Conservation (phyloP, 2,888 invertebrate genomes). For the Eurytoma adleriae region DNA sequence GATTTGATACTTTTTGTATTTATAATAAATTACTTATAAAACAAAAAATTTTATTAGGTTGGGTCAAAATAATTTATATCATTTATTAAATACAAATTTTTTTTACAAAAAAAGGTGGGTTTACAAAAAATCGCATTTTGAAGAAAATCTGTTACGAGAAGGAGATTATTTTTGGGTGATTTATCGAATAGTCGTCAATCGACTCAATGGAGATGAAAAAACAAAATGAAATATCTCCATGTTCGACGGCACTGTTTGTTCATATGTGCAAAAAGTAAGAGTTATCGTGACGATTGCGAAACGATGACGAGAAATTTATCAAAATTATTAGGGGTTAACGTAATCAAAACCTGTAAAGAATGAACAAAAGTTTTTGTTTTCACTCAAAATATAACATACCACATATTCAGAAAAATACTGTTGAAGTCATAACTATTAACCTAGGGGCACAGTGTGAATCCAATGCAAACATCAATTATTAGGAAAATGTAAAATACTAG, state of each 20-base stretch:
- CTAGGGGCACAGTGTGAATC: constrained; percentile 28
- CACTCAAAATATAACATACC: background rate
- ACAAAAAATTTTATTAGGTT: too few relatives aligned
- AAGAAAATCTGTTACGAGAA: constrained; percentile 5
- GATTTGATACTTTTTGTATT: too few relatives aligned
- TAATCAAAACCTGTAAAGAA: background rate
- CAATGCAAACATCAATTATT: constrained; percentile 11
- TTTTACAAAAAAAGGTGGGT: too few relatives aligned
- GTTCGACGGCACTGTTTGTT: constrained; percentile 27
- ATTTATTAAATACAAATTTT: too few relatives aligned
- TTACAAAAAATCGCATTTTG: background rate
- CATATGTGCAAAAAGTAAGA: constrained; percentile 9
- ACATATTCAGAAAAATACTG: background rate
- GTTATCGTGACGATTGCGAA: background rate
- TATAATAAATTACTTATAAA: too few relatives aligned
- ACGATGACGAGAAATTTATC: constrained; percentile 23
- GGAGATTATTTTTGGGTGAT: constrained; percentile 20
- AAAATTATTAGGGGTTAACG: constrained; percentile 36
- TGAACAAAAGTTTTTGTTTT: background rate
- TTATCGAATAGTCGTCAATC: constrained; percentile 43
- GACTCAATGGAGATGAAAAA: constrained; percentile 4
- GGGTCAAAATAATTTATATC: too few relatives aligned
- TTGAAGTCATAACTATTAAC: constrained; percentile 21
- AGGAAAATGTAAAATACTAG: constrained; percentile 28
- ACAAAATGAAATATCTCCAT: constrained; percentile 12